Evolutionary conservation across 2,113 vertebrate species (phyloP).

Genomic region (Brienomyrus brachyistius): DNA sequence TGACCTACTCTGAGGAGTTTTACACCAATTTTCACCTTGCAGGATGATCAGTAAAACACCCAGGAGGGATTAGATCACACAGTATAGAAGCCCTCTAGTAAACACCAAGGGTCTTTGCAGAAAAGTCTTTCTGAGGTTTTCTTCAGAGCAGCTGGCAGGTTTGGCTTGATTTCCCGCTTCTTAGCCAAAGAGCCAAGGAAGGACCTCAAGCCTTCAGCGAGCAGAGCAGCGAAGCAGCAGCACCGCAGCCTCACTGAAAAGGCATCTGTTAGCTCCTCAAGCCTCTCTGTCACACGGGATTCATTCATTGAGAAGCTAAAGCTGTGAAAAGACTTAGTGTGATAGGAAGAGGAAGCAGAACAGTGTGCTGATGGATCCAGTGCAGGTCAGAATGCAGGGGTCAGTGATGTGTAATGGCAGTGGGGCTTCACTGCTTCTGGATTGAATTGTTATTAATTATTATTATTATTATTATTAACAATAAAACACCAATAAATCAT

Average conservation of each 20-base stretch:
- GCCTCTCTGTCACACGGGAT: slow-evolving; percentile 19
- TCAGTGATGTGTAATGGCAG: neutral
- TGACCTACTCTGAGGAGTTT: neutral
- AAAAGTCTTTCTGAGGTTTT: neutral
- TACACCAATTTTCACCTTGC: slow-evolving; percentile 10
- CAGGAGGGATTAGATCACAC: slow-evolving; percentile 11
- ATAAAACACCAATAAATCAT: neutral
- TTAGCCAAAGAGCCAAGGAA: neutral
- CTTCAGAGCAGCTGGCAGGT: neutral
- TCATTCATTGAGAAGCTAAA: neutral
- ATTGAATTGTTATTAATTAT: neutral
- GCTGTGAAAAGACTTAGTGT: slow-evolving; percentile 9
- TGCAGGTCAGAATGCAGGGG: neutral
- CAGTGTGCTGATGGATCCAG: neutral
- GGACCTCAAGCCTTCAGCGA: neutral
- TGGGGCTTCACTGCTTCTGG: neutral
- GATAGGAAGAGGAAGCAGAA: neutral
- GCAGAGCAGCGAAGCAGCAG: neutral
- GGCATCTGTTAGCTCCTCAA: slow-evolving; percentile 13
- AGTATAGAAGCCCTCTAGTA: neutral
- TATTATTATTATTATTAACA: neutral
- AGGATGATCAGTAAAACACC: slow-evolving; percentile 12
- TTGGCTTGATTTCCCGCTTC: neutral
- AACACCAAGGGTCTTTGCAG: neutral
- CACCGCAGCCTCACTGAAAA: slow-evolving; percentile 21